Conservation (phyloP, 2,113 vertebrate species). For the Gracilinanus agilis region DNA sequence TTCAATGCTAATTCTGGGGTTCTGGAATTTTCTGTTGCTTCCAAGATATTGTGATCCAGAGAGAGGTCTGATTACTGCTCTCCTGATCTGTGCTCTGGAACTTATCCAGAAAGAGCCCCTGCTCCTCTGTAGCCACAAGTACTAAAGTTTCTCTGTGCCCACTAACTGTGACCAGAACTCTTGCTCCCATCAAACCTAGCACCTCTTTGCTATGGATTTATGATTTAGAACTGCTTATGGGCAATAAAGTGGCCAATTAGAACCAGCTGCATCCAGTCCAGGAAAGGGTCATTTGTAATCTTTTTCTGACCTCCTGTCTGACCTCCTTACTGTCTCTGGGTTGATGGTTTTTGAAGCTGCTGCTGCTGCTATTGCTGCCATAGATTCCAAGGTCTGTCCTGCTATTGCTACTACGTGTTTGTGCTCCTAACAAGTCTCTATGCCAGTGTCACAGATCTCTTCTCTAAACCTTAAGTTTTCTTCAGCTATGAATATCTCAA, state of each 20-base stretch:
- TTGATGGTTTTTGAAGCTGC: not conserved
- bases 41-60: not conserved
- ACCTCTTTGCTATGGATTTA: too few species aligned
- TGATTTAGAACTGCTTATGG: too few species aligned
- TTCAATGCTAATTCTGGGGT: too few species aligned
- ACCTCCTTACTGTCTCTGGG: not conserved
- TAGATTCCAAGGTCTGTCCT: not conserved
- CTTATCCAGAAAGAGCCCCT: not conserved
- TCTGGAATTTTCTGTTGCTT: not conserved
- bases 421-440: not conserved
- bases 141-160: not conserved
- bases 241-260: too few species aligned
- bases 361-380: not conserved
- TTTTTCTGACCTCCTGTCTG: not conserved
- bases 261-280: too few species aligned
- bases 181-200: too few species aligned
- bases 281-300: not conserved
- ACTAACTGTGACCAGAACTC: not conserved
- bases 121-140: not conserved
- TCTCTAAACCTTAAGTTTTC: not conserved
- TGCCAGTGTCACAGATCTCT: not conserved
- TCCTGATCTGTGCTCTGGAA: not conserved
- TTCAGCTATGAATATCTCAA: not conserved
- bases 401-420: not conserved
- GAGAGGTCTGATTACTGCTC: not conserved